A percentile compares a stretch with the other conserved stretches of the same genome.
Evolutionary conservation across 2,888 invertebrate genomes (phyloP).

Genomic region (Troides helena): DNA sequence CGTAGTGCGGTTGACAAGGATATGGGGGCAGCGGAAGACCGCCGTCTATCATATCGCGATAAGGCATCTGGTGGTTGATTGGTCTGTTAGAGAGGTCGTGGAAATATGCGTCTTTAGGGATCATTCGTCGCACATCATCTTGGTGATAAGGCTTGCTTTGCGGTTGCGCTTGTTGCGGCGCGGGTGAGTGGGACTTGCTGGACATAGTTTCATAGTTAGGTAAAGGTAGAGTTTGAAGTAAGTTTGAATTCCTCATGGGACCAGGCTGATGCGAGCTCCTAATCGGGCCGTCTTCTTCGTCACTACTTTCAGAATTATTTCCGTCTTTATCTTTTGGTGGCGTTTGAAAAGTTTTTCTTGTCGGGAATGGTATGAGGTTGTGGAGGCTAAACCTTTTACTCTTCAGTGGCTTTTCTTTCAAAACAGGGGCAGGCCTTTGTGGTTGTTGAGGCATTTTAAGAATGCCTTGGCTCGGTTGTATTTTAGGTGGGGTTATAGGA

Average conservation of each 20-base stretch:
- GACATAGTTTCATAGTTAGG: conserved; percentile 81
- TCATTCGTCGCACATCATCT: conserved; percentile 58
- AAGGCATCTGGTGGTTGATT: conserved; percentile 59
- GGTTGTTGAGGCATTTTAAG: conserved; percentile 74
- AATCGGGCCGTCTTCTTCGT: conserved; percentile 77
- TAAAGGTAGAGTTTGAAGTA: conserved; percentile 73
- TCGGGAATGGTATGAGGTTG: conserved; percentile 76
- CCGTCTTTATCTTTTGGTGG: conserved; percentile 69
- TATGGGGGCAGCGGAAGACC: conserved; percentile 55
- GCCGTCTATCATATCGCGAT: conserved; percentile 53
- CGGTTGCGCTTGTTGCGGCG: conserved; percentile 47
- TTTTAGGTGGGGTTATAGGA: conserved; percentile 41
- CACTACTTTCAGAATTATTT: conserved; percentile 80
- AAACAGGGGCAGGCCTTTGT: conserved; percentile 67
- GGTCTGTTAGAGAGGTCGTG: conserved; percentile 80
- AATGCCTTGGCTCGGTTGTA: conserved; percentile 52
- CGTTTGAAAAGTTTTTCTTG: conserved; percentile 72
- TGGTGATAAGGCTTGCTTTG: conserved; percentile 45
- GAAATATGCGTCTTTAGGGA: conserved; percentile 82
- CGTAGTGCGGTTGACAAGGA: conserved; percentile 50
- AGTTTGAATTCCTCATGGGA: conserved; percentile 77
- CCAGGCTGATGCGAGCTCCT: conserved; percentile 73
- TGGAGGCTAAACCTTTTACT: conserved; percentile 75
- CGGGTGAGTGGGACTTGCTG: conserved; percentile 65
- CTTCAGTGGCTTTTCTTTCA: conserved; percentile 74